Base-by-base conservation (phyloP, 2,888 invertebrate genomes). In the Pollenia griseotomentosa region DNA sequence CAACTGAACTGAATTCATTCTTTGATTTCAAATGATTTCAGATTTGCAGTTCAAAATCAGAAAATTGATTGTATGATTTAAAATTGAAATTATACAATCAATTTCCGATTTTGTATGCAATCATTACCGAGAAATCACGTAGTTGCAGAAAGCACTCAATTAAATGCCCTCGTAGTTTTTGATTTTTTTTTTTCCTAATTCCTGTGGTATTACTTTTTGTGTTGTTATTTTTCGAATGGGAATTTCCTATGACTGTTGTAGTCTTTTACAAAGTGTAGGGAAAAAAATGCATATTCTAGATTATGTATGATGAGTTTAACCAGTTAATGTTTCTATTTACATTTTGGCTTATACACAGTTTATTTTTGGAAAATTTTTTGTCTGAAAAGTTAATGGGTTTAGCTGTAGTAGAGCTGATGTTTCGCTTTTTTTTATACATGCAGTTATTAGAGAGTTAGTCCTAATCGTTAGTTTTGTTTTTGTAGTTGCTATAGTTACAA, bases 311-410 rank as follows among this genome's bases (percentile, higher is more conserved):
- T 33, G 14, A 57, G 14, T 55, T 46, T 19, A 70, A 44, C 46
- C 10, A 70, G 68, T 78, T 66, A 65, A 65, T 66, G 55, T 55
- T 65, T 44, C 44, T 65, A n/a, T 55, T 65, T 19, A 0, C 42
- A 16, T 48, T 70, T 53, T 63, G 23, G 16, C 63, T 80, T 46
- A 23, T 40, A 40, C 44, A 42, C n/a, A n/a, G 2, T 6, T 66
- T 48, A 42, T 19, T 46, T 71, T 33, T n/a, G 6, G 6, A 33
- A 33, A 40, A 10, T 40, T 19, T 61, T 40, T 61, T 46, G 51
- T 16, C 55, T 44, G 63, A 55, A 63, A 46, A 71, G 71, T 71
- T 80, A 71, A 71, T 71, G 80, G 63, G 61, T 80, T 80, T 80
- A 80, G 71, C 63, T 61, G 42, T 9, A 70, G 59, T 53, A 12